Evolutionary conservation across 2,797 vertebrate species (phyloP).

Genomic region (Xiphorhynchus erythropygius): DNA sequence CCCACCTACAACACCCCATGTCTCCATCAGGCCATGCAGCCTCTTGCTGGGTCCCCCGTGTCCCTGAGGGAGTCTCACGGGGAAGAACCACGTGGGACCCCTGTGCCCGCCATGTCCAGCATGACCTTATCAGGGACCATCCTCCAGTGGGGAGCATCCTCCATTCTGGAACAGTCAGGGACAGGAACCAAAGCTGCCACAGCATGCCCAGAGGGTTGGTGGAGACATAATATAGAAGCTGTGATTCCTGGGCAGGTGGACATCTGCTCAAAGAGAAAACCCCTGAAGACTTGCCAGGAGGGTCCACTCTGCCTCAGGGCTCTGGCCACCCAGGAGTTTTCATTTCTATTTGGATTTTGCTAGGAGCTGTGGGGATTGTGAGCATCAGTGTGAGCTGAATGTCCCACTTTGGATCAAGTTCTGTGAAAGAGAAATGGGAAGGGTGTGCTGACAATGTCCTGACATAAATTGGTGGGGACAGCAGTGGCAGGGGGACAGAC

Average conservation of each 20-base stretch:
- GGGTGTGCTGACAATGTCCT: neutral
- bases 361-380: accelerated
- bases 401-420: neutral
- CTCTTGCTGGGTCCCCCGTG: accelerated
- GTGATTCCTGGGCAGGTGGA: neutral
- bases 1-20: neutral
- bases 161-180: accelerated
- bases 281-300: neutral
- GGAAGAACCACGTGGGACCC: neutral
- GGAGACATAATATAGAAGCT: neutral
- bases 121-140: neutral
- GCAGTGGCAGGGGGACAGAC: neutral
- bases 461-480: neutral
- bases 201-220: neutral
- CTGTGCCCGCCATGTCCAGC: accelerated
- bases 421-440: neutral
- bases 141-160: neutral
- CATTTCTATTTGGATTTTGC: neutral
- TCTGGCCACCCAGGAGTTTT: neutral
- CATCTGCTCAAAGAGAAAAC: neutral
- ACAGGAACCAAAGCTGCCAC: neutral
- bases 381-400: neutral
- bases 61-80: neutral
- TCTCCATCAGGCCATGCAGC: accelerated
- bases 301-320: neutral